Conservation (phyloP, 2,113 vertebrate species). For the Burhinus bistriatus region DNA sequence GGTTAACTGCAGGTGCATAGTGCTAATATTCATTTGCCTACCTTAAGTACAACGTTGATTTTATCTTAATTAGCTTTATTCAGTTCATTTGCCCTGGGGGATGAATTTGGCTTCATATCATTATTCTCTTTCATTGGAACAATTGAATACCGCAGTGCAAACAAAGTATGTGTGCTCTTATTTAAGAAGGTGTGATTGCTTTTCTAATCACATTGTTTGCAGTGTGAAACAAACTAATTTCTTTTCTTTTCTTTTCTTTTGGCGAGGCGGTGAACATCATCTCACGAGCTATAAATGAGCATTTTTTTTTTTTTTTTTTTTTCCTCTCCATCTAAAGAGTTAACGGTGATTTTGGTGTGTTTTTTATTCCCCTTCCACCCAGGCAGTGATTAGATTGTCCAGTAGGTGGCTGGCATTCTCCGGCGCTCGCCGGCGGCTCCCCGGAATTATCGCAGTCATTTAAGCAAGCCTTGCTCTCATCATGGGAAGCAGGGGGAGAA, state of each 20-base stretch:
- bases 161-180: not conserved
- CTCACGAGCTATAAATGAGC: not conserved
- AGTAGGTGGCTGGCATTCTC: conserved; percentile 76
- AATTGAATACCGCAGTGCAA: not conserved
- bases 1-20: not conserved
- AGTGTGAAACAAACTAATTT: not conserved
- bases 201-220: not conserved
- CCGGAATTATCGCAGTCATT: not conserved
- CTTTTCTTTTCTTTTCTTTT: not conserved
- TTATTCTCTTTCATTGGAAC: not conserved
- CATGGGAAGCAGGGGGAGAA: conserved; percentile 27
- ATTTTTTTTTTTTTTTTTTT: no score
- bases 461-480: not conserved
- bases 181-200: not conserved
- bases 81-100: not conserved
- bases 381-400: conserved; percentile 63
- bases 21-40: not conserved
- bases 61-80: not conserved
- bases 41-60: not conserved
- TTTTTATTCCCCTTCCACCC: not conserved
- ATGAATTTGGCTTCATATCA: not conserved
- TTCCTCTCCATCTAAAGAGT: not conserved
- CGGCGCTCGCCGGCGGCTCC: conserved; percentile 11
- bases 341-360: not conserved
- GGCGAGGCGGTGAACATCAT: fast-evolving